Evolutionary conservation across 2,113 vertebrate genomes (phyloP).

Genomic region (Phyllostomus discolor): DNA sequence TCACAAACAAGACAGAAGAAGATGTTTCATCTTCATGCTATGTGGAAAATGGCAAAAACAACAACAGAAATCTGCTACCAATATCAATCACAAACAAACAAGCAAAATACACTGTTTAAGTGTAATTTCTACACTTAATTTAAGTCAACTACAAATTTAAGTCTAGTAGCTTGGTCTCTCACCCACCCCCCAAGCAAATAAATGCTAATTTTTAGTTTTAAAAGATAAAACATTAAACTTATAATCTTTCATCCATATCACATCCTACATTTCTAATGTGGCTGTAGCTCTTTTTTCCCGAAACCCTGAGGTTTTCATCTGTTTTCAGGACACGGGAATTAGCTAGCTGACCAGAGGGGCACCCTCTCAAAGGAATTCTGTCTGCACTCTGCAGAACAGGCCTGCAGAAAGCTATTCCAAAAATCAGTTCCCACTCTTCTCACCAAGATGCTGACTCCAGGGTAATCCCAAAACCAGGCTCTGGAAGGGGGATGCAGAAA

Average conservation of each 20-base stretch:
- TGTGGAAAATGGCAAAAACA: neutral
- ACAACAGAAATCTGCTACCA: neutral
- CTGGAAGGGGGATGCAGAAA: neutral
- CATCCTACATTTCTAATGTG: neutral
- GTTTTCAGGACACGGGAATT: neutral
- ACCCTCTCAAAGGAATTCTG: neutral
- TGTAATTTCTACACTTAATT: too few relatives aligned
- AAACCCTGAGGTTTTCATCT: neutral
- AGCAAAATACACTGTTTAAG: neutral
- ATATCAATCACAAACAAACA: neutral
- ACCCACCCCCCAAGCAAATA: neutral
- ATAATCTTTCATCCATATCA: neutral
- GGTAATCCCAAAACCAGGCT: neutral
- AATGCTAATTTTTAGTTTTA: neutral
- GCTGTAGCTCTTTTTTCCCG: neutral
- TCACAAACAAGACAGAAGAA: neutral
- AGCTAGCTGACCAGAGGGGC: neutral
- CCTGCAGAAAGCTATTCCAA: neutral
- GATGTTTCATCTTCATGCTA: neutral
- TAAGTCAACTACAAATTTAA: neutral
- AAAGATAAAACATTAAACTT: neutral
- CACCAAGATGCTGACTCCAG: neutral
- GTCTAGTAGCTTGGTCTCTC: neutral
- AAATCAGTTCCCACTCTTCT: neutral
- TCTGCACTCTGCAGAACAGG: neutral